Evolutionary conservation across 2,113 vertebrate species (phyloP).

Genomic region (Ochotona curzoniae): DNA sequence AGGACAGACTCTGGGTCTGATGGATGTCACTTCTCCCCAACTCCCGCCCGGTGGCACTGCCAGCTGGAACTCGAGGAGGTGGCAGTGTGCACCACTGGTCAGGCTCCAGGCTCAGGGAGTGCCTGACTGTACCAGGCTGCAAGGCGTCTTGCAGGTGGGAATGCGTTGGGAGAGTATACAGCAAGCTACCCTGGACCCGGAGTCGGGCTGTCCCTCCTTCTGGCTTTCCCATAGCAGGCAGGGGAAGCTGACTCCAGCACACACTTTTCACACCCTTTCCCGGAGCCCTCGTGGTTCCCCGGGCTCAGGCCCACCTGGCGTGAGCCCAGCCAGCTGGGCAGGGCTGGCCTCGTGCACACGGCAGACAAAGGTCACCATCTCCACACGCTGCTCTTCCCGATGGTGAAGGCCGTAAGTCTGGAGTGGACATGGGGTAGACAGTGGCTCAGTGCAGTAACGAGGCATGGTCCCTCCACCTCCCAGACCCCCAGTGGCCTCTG

Average conservation of each 20-base stretch:
- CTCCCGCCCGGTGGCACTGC: background rate
- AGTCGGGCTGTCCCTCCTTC: background rate
- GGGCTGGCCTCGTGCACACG: slow-evolving; percentile 94
- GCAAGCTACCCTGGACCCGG: background rate
- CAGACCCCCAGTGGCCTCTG: background rate
- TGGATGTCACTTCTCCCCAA: background rate
- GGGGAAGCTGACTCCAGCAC: background rate
- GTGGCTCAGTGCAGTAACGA: background rate
- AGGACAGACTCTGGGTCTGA: background rate
- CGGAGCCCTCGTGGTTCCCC: background rate
- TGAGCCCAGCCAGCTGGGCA: slow-evolving; percentile 92
- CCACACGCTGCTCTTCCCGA: slow-evolving; percentile 93
- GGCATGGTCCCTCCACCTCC: background rate
- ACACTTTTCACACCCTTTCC: background rate
- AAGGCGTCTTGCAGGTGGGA: background rate
- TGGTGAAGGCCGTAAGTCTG: slow-evolving; percentile 98
- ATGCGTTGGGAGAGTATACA: background rate
- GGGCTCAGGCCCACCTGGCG: slow-evolving; percentile 89
- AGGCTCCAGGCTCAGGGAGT: background rate
- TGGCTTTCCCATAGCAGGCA: slow-evolving; percentile 10
- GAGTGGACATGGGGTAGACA: slow-evolving; percentile 21
- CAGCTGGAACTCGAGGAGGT: background rate
- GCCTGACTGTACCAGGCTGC: background rate
- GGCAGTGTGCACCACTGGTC: background rate
- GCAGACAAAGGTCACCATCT: slow-evolving; percentile 98